A percentile compares a stretch with the other conserved stretches of the same genome.
These are phyloP conservation scores for Lasioglossum zephyrum DNA, from an alignment of 2,888 invertebrate species.

Conservation along the genomic window DNA sequence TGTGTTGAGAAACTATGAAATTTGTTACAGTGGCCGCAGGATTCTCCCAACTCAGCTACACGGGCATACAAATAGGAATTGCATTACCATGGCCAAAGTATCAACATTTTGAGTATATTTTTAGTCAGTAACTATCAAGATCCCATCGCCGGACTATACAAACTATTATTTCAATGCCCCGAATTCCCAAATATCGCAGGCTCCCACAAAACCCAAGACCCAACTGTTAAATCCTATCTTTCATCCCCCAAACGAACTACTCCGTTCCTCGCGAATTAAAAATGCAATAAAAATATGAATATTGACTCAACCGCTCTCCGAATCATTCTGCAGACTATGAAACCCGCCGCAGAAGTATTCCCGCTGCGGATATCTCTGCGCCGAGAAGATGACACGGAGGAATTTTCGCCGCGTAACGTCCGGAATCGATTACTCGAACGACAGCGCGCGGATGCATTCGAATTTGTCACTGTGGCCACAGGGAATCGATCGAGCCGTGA, in stretches of 20 bases:
- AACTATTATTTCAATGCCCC: not conserved
- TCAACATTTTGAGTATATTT: not conserved
- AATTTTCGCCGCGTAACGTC: conserved; percentile 76
- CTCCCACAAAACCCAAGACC: not conserved
- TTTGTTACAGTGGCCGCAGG: not conserved
- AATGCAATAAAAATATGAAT: not conserved
- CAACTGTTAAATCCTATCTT: not conserved
- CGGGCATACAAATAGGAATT: not conserved
- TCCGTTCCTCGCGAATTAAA: not conserved
- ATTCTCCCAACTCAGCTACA: not conserved
- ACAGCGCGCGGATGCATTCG: conserved; percentile 39
- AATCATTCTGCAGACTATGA: not conserved
- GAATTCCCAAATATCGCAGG: not conserved
- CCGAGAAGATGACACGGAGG: conserved; percentile 30
- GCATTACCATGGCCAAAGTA: not conserved
- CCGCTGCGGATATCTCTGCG: conserved; percentile 16
- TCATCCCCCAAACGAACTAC: not conserved
- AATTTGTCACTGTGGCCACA: conserved; percentile 69
- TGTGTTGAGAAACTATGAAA: not conserved
- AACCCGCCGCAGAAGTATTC: not conserved
- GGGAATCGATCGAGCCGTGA: not conserved
- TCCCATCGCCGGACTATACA: not conserved
- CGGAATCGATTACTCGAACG: conserved; percentile 75
- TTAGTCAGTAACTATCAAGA: not conserved
- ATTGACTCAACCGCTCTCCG: not conserved